These are phyloP conservation scores for Cyprinella venusta DNA, from an alignment of 2,797 vertebrate species.

Conservation along the genomic window DNA sequence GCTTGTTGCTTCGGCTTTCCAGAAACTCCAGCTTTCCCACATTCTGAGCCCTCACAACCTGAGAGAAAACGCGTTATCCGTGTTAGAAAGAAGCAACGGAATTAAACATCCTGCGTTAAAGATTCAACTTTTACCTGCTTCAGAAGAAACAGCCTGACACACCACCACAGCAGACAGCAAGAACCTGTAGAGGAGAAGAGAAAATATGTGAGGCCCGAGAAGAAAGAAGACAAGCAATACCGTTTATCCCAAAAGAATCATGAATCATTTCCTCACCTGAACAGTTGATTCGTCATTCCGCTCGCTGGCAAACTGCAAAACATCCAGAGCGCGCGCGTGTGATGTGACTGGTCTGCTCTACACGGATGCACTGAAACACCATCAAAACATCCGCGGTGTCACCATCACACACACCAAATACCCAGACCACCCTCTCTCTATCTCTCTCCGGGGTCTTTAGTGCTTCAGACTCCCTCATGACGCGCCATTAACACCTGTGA, in stretches of 20 bases:
- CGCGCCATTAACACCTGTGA: conserved; percentile 63
- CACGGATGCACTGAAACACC: not conserved
- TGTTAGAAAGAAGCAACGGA: not conserved
- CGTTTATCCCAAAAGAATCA: not conserved
- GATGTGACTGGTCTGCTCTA: not conserved
- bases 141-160: conserved; percentile 43
- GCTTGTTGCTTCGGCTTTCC: conserved; percentile 58
- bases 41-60: conserved; percentile 69
- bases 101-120: not conserved
- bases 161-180: conserved; percentile 58
- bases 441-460: conserved; percentile 6
- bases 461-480: conserved; percentile 11
- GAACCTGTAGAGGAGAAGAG: conserved; percentile 54
- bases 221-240: not conserved
- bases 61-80: not conserved
- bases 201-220: conserved; percentile 4
- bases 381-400: conserved; percentile 23
- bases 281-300: conserved; percentile 23
- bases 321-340: not conserved
- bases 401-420: not conserved
- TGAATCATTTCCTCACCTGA: conserved; percentile 40
- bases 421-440: conserved; percentile 2
- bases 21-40: conserved; percentile 50
- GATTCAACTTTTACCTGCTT: conserved; percentile 65
- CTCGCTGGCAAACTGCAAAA: not conserved